phyloP scores from a whole-genome alignment of 2,113 vertebrate genomes.

The Aphyosemion australe region DNA sequence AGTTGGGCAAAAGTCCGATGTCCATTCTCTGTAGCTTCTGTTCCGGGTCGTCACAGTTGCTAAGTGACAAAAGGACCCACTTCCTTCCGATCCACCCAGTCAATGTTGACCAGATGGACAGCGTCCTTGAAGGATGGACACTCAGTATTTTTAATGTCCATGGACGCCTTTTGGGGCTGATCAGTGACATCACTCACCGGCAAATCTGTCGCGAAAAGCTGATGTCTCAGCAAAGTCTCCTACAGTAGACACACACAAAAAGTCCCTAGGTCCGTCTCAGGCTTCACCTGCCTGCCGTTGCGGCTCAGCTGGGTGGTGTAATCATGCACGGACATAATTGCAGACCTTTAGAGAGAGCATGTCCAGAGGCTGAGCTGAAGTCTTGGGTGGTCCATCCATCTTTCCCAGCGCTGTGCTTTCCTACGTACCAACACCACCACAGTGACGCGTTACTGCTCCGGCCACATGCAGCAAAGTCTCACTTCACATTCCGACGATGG shows the following conservation, averaged over 20 bases:
- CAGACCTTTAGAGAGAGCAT: slow-evolving; percentile 11
- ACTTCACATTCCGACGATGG: slow-evolving; percentile 45
- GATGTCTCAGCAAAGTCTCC: too few species aligned
- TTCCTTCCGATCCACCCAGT: too few species aligned
- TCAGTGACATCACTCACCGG: too few species aligned
- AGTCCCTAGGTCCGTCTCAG: slow-evolving; percentile 3
- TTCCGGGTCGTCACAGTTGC: too few species aligned
- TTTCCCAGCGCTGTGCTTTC: slow-evolving; percentile 21
- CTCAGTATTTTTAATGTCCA: too few species aligned
- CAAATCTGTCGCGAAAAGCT: too few species aligned
- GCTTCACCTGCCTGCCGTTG: slow-evolving; percentile 13
- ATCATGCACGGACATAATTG: slow-evolving; percentile 13
- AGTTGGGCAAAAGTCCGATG: too few species aligned
- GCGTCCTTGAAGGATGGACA: too few species aligned
- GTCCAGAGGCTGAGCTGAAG: slow-evolving; percentile 16
- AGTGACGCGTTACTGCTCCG: slow-evolving; percentile 40
- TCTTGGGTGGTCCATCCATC: slow-evolving; percentile 59
- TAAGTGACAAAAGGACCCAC: too few species aligned
- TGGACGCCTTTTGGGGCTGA: too few species aligned
- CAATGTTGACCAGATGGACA: too few species aligned
- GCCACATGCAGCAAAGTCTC: slow-evolving; percentile 43
- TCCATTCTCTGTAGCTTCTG: too few species aligned
- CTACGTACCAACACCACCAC: slow-evolving; percentile 36
- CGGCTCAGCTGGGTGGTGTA: slow-evolving; percentile 5
- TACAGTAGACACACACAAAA: not conserved